Percentiles rank a stretch among this genome's conserved stretches.
phyloP scores from a whole-genome alignment of 2,888 invertebrate species.

The Brenthis hecate region DNA sequence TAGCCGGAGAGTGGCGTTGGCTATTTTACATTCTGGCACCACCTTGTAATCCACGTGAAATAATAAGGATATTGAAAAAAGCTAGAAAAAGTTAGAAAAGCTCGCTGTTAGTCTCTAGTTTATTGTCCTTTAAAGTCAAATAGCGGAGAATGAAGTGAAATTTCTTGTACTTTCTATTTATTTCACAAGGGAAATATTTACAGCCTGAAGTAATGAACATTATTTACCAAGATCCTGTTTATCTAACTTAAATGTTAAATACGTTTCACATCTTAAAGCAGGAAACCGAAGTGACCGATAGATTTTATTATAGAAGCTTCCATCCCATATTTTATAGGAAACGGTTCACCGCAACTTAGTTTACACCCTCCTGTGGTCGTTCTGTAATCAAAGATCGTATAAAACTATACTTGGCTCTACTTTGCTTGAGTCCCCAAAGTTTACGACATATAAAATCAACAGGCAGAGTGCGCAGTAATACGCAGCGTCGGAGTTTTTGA shows the following conservation, averaged over 20 bases:
- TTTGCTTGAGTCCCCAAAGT: conserved; percentile 49
- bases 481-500: conserved; percentile 7
- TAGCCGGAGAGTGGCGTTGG: too few relatives aligned
- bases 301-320: conserved; percentile 13
- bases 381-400: conserved; percentile 50
- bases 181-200: conserved; percentile 3
- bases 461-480: conserved; percentile 34
- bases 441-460: conserved; percentile 52
- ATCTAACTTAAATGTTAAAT: conserved; percentile 9
- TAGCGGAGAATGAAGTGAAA: background rate
- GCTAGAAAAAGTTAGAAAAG: too few relatives aligned
- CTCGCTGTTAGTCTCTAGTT: too few relatives aligned
- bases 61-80: too few relatives aligned
- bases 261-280: conserved; percentile 8
- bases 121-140: too few relatives aligned
- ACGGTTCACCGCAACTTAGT: background rate
- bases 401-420: conserved; percentile 54
- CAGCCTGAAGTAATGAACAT: background rate
- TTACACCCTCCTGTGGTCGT: conserved; percentile 26
- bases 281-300: conserved; percentile 7
- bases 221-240: background rate
- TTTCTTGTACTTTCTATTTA: background rate
- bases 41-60: too few relatives aligned
- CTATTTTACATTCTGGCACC: too few relatives aligned
- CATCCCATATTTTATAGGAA: conserved; percentile 22